Percentiles rank a stretch among this genome's conserved stretches.
phyloP scores from a whole-genome alignment of 1,140 invertebrate genomes.

The Meteorus sp. region DNA sequence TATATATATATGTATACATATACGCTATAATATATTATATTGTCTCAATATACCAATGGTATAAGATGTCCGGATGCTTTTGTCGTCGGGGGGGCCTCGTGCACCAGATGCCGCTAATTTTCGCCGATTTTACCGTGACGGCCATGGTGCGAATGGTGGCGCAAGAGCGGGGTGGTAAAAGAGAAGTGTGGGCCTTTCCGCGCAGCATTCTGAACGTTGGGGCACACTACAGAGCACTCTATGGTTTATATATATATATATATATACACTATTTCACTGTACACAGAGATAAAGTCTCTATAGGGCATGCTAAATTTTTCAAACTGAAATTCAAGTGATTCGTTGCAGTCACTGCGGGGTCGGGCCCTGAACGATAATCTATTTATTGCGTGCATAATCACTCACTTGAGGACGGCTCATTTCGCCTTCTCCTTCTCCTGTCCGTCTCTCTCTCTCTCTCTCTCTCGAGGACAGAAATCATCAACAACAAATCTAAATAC shows the following conservation, averaged over 20 bases:
- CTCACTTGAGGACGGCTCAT: constrained; percentile 21
- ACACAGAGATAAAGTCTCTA: background rate
- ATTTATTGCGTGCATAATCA: constrained; percentile 54
- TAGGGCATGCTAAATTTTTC: constrained; percentile 32
- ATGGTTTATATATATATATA: constrained; percentile 3
- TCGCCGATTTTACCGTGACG: constrained; percentile 49
- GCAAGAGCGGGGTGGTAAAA: no score
- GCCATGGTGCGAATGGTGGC: no score
- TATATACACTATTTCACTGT: background rate
- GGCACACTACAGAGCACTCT: no score
- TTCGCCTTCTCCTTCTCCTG: no score
- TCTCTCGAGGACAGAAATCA: no score
- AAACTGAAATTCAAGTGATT: constrained; percentile 39
- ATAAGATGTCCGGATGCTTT: constrained; percentile 5
- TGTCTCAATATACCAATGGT: background rate
- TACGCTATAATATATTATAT: background rate
- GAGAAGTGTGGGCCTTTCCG: constrained; percentile 12
- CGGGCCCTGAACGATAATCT: constrained; percentile 46
- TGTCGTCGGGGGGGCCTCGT: constrained; percentile 13
- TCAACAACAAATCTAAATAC: no score
- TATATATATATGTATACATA: constrained; percentile 19
- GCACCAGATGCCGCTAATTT: constrained; percentile 50
- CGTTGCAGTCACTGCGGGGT: constrained; percentile 41
- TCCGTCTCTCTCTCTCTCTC: no score
- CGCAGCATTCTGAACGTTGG: constrained; percentile 25